Conservation (phyloP, 2,888 invertebrate species). For the Apotomis capreana region DNA sequence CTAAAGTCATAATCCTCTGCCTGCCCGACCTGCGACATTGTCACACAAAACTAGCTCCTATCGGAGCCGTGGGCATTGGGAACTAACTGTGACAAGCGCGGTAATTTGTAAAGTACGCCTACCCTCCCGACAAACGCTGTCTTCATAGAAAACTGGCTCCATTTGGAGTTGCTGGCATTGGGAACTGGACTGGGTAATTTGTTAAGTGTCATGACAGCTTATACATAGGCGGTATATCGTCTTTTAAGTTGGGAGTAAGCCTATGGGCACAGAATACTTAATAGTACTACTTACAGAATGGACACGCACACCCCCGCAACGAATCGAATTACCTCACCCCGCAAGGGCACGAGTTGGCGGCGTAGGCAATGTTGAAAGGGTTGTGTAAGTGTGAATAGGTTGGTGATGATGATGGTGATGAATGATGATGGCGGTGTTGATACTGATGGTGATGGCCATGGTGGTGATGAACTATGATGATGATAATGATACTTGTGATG, state of each 20-base stretch:
- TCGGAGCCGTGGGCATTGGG: constrained; percentile 15
- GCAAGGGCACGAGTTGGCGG: no score
- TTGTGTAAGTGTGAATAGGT: no score
- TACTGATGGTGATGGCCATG: no score
- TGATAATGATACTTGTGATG: no score
- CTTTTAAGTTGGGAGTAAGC: constrained; percentile 15
- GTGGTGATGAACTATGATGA: no score
- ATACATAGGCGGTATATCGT: constrained; percentile 6
- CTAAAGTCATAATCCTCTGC: not conserved
- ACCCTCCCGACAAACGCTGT: not conserved
- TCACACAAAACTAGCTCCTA: not conserved
- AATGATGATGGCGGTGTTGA: no score
- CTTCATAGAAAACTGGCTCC: not conserved
- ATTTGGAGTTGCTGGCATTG: constrained; percentile 13
- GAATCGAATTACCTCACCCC: no score
- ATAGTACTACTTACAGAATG: no score
- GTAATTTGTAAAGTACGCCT: constrained; percentile 18
- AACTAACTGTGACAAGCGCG: constrained; percentile 6
- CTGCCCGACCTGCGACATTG: not conserved
- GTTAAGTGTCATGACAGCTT: constrained; percentile 26
- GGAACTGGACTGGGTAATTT: constrained; percentile 17
- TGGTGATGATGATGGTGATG: no score
- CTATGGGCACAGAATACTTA: not conserved
- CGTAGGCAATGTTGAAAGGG: no score
- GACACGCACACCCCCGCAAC: no score